Conservation (phyloP, 2,113 vertebrate genomes). For the Scomber scombrus region DNA sequence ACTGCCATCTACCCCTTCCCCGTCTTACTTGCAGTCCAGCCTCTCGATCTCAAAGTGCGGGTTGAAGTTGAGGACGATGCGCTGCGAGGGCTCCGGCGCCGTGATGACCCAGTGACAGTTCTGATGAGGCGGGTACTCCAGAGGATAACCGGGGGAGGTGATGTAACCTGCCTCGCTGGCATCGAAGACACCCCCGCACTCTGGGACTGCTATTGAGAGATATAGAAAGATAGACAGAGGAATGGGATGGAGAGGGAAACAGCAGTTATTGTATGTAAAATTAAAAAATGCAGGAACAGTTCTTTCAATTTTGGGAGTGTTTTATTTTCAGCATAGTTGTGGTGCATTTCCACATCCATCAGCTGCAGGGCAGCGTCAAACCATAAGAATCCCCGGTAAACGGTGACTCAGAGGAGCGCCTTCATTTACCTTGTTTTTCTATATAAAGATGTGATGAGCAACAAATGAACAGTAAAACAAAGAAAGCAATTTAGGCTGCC, state of each 20-base stretch:
- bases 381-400: constrained; percentile 13
- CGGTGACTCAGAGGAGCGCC: constrained; percentile 29
- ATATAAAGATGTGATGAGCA: constrained; percentile 64
- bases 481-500: constrained; percentile 73
- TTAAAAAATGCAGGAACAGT: not conserved
- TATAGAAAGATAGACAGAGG: not conserved
- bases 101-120: constrained; percentile 97
- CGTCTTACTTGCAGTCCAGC: constrained; percentile 95
- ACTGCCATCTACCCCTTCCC: not conserved
- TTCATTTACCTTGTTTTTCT: constrained; percentile 43
- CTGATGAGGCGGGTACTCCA: constrained; percentile 97
- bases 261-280: constrained; percentile 1
- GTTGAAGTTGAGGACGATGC: constrained; percentile 99
- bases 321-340: not conserved
- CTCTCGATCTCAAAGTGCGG: constrained; percentile 99
- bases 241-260: not conserved
- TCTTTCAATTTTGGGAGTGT: fast-evolving
- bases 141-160: constrained; percentile 96
- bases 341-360: not conserved
- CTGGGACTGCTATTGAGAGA: constrained; percentile 49
- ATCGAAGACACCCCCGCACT: constrained; percentile 90
- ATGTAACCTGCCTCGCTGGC: constrained; percentile 96
- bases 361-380: not conserved
- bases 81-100: constrained; percentile 92
- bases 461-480: constrained; percentile 74